phyloP scores from a whole-genome alignment of 2,888 invertebrate genomes.

The Cistogaster globosa region DNA sequence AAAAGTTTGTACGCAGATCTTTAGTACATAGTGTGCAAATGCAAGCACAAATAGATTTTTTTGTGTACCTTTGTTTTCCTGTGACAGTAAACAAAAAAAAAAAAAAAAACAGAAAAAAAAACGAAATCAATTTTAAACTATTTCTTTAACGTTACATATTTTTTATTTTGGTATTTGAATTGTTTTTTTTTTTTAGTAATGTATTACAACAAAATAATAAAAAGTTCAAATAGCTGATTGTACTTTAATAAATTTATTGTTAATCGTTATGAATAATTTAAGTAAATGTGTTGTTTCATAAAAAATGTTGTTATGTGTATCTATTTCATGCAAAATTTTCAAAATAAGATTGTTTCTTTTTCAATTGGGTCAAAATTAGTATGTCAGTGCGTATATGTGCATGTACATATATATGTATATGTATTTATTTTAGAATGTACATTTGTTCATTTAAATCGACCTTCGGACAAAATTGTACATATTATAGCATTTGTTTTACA shows the following conservation, averaged over 20 bases:
- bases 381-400: slow-evolving; percentile 18
- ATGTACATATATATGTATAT: slow-evolving; percentile 14
- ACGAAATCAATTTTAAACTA: background rate
- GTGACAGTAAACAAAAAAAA: slow-evolving; percentile 16
- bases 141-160: too few species aligned
- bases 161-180: too few species aligned
- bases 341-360: slow-evolving; percentile 16
- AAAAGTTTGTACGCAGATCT: too few species aligned
- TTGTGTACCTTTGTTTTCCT: slow-evolving; percentile 23
- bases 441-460: slow-evolving; percentile 30
- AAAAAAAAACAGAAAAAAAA: slow-evolving; percentile 3
- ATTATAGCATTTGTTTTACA: background rate
- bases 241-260: too few species aligned
- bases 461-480: slow-evolving; percentile 39
- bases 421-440: too few species aligned
- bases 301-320: background rate
- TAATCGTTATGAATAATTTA: too few species aligned
- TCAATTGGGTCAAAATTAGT: slow-evolving; percentile 65
- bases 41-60: background rate
- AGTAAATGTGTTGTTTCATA: too few species aligned
- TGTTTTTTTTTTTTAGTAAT: too few species aligned
- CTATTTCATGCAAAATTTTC: background rate
- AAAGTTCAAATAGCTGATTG: background rate
- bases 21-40: background rate
- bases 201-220: too few species aligned